Percentiles rank a stretch among this genome's conserved stretches.
Conservation (phyloP, 2,797 vertebrate species). For the Spinus pinus region DNA sequence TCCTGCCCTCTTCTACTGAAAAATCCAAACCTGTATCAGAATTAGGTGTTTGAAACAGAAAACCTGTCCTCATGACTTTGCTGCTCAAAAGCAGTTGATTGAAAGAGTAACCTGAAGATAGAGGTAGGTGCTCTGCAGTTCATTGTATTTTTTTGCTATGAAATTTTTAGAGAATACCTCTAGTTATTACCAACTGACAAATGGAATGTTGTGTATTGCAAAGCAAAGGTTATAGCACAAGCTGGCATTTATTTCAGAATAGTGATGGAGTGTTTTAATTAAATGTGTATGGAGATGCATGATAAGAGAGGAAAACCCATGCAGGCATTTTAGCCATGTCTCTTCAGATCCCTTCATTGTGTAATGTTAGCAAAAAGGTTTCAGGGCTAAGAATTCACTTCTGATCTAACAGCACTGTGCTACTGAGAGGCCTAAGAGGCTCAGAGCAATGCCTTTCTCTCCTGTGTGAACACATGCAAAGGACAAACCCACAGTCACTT, state of each 20-base stretch:
- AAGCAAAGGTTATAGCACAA: not conserved
- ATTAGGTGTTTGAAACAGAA: not conserved
- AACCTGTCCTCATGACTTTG: not conserved
- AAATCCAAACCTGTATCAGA: not conserved
- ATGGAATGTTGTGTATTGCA: slow-evolving; percentile 12
- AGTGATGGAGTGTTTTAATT: slow-evolving; percentile 59
- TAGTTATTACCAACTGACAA: slow-evolving; percentile 15
- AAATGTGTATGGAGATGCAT: not conserved
- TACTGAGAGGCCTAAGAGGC: slow-evolving; percentile 28
- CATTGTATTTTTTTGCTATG: not conserved
- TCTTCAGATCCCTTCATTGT: not conserved
- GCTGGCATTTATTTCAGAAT: slow-evolving; percentile 7
- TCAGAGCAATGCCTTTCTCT: slow-evolving; percentile 30
- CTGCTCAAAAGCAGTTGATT: not conserved
- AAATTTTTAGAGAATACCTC: not conserved
- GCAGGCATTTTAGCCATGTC: not conserved
- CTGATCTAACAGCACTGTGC: slow-evolving; percentile 11
- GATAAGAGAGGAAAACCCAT: not conserved
- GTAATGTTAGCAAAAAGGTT: slow-evolving; percentile 2
- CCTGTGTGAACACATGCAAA: not conserved
- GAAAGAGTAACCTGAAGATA: slow-evolving; percentile 8
- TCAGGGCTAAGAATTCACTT: slow-evolving; percentile 45
- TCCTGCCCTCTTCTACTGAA: not conserved
- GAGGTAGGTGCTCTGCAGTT: not conserved
- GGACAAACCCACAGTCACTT: not conserved